Evolutionary conservation across 1,140 invertebrate genomes (phyloP).

Genomic region (Sycophaga agraensis): DNA sequence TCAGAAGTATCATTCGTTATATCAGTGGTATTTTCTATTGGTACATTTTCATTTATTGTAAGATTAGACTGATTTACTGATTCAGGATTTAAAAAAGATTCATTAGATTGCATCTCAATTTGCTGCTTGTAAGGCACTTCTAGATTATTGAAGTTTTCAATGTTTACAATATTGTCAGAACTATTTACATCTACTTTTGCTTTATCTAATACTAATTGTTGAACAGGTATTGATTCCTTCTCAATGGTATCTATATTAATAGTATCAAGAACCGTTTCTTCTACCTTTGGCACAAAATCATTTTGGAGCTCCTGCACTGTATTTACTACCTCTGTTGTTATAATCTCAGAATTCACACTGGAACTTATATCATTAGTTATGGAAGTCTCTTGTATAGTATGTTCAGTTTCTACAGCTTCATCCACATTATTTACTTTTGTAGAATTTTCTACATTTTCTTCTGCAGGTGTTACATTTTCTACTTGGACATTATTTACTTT

Average conservation of each 20-base stretch:
- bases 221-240: background rate
- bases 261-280: background rate
- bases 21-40: background rate
- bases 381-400: background rate
- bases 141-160: no score
- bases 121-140: constrained; percentile 10
- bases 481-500: no score
- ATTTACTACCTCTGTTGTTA: background rate
- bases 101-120: background rate
- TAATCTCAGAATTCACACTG: background rate
- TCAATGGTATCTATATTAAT: constrained; percentile 8
- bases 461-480: background rate
- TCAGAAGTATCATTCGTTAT: background rate
- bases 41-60: background rate
- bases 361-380: background rate
- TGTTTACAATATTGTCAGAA: background rate
- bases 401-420: constrained; percentile 1
- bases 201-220: constrained; percentile 4
- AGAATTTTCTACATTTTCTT: background rate
- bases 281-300: constrained; percentile 20
- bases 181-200: constrained; percentile 1
- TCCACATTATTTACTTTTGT: background rate
- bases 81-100: constrained; percentile 1
- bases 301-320: background rate
- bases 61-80: background rate